A percentile compares a stretch with the other conserved stretches of the same genome.
Evolutionary conservation across 2,888 invertebrate species (phyloP).

Genomic region (Dicyrtomina minuta): DNA sequence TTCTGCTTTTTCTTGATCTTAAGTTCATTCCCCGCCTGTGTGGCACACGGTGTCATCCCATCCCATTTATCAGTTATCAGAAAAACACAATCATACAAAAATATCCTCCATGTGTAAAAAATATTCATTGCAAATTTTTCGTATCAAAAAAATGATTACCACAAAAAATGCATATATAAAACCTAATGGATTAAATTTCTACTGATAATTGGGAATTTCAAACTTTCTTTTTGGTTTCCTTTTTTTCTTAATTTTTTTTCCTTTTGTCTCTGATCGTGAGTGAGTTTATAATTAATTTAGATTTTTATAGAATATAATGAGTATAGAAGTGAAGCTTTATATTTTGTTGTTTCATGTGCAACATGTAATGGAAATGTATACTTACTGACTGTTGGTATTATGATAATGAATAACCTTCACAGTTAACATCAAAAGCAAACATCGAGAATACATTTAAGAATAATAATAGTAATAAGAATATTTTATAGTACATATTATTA

Average conservation of each 20-base stretch:
- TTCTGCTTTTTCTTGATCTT: conserved; percentile 44
- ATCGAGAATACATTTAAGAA: conserved; percentile 10
- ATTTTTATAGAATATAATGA: background rate
- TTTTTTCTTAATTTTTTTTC: no score
- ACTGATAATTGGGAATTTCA: background rate
- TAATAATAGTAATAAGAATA: no score
- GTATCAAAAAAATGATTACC: background rate
- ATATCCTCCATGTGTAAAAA: conserved; percentile 11
- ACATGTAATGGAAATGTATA: conserved; percentile 18
- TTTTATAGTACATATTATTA: no score
- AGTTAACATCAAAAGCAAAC: conserved; percentile 31
- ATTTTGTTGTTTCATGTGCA: conserved; percentile 13
- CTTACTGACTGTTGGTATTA: background rate
- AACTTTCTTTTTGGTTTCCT: no score
- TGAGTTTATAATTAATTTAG: no score
- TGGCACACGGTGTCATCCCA: conserved; percentile 3
- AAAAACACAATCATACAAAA: conserved; percentile 17
- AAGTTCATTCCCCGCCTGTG: conserved; percentile 33
- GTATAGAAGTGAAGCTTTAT: background rate
- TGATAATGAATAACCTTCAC: conserved; percentile 15
- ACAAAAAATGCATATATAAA: background rate
- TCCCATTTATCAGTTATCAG: conserved; percentile 11
- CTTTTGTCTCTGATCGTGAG: no score
- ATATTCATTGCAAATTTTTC: background rate
- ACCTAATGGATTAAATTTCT: background rate